These are phyloP conservation scores for Bombylius major DNA, from an alignment of 2,888 invertebrate species.

Conservation along the genomic window DNA sequence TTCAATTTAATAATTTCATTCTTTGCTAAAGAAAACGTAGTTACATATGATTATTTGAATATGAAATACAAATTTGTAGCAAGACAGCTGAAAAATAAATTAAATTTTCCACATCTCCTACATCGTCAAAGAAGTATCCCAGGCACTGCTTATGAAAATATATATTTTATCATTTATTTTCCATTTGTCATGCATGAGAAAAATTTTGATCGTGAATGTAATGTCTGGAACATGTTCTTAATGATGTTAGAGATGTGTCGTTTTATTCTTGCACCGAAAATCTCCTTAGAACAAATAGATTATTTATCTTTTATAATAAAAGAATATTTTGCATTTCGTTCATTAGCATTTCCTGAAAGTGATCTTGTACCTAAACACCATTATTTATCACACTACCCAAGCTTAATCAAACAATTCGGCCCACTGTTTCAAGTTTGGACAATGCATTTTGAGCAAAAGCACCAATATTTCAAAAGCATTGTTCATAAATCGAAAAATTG, in stretches of 20 bases:
- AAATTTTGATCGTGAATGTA: neutral
- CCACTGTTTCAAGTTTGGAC: neutral
- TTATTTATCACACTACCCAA: neutral
- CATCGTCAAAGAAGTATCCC: neutral
- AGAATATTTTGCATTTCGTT: neutral
- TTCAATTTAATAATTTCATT: too few species aligned
- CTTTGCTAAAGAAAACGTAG: too few species aligned
- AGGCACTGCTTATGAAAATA: neutral
- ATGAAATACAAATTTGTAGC: too few species aligned
- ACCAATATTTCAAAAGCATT: neutral
- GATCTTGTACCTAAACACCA: neutral
- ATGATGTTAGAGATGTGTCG: neutral
- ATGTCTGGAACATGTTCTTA: neutral
- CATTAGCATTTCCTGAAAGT: neutral
- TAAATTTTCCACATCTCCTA: too few species aligned
- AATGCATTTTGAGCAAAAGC: constrained; percentile 1
- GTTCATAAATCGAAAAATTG: neutral
- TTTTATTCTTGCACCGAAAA: neutral
- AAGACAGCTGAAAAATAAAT: too few species aligned
- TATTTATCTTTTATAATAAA: neutral
- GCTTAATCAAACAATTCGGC: neutral
- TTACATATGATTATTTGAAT: too few species aligned
- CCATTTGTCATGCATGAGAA: neutral
- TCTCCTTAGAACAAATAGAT: neutral
- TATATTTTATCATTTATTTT: neutral